Base-by-base conservation (phyloP, 2,113 vertebrate species). In the Nannobrachium achirus region DNA sequence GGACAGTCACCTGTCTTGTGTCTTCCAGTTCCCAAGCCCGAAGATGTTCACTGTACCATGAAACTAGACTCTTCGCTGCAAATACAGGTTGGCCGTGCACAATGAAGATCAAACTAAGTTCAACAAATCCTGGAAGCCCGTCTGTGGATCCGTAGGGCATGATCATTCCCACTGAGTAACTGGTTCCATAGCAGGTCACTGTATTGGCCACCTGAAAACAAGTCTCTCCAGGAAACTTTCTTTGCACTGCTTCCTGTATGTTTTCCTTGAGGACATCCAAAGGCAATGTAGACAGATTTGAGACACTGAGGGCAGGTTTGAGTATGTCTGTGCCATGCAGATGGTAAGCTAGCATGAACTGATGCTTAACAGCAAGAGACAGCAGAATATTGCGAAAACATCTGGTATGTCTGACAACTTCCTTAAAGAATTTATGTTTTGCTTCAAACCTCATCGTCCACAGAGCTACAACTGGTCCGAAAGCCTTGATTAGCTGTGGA, bases 91-190 rank as follows among this genome's bases (percentile, higher is more conserved):
- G 55, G 20, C 33, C 49, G 19, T 67, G 49, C 39, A 75, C 33
- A 56, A 75, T 19, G 20, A n/a, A 75, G 42, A 74, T 62, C 19
- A 61, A 60, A 10, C 44, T 6, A 69, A 64, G 69, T 64, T 76
- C 48, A 10, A 45, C 60, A 65, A 65, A 66, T 16, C 61, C 20
- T 16, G 67, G 55, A 1, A 70, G 48, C 18, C 71, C 71, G 58
- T n/a, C 39, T 52, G 15, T 16, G 11, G 38, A 15, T 16, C 61
- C 74, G 56, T 66, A 56, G 40, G 48, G 39, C 45, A 76, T 7
- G 25, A 71, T 58, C 67, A 76, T 70, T 45, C 56, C 64, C 15
- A 25, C 39, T 6, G 16, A 59, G 41, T 59, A 73, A 13, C 60
- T 66, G 13, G 66, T 61, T 19, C 48, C 56, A 48, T 62, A 53